Percentiles rank a stretch among this genome's conserved stretches.
phyloP scores from a whole-genome alignment of 2,797 vertebrate genomes.

The Coendou prehensilis region DNA sequence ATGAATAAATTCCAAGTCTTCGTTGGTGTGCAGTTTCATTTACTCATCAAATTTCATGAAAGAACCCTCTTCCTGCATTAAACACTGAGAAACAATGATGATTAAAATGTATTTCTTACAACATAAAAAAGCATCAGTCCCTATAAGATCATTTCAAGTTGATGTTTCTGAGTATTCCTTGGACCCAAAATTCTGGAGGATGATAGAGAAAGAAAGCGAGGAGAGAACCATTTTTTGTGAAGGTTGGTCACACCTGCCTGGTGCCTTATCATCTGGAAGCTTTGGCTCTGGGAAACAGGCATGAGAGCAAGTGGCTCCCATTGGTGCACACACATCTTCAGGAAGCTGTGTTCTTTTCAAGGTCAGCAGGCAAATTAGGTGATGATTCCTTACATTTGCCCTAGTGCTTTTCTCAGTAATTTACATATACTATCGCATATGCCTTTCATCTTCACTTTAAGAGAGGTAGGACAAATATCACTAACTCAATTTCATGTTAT shows the following conservation, averaged over 20 bases:
- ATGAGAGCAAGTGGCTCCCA: background rate
- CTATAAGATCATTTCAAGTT: slow-evolving; percentile 49
- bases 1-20: slow-evolving; percentile 74
- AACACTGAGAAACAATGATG: background rate
- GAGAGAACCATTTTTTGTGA: background rate
- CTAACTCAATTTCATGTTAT: background rate
- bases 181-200: background rate
- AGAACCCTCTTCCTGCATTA: background rate
- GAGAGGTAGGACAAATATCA: background rate
- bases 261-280: background rate
- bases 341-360: background rate
- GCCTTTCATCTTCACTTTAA: slow-evolving; percentile 8
- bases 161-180: slow-evolving; percentile 6
- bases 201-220: slow-evolving; percentile 6
- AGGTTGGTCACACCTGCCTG: background rate
- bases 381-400: background rate
- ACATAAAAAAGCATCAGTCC: background rate
- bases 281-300: background rate
- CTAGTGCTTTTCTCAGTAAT: background rate
- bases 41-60: slow-evolving; percentile 64
- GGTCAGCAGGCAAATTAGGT: slow-evolving; percentile 20
- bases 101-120: slow-evolving; percentile 5
- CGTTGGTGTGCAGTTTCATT: slow-evolving; percentile 62
- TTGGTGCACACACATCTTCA: background rate
- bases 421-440: background rate